Percentiles rank a stretch among this genome's conserved stretches.
Evolutionary conservation across 2,888 invertebrate species (phyloP).

Genomic region (Tinea trinotella): DNA sequence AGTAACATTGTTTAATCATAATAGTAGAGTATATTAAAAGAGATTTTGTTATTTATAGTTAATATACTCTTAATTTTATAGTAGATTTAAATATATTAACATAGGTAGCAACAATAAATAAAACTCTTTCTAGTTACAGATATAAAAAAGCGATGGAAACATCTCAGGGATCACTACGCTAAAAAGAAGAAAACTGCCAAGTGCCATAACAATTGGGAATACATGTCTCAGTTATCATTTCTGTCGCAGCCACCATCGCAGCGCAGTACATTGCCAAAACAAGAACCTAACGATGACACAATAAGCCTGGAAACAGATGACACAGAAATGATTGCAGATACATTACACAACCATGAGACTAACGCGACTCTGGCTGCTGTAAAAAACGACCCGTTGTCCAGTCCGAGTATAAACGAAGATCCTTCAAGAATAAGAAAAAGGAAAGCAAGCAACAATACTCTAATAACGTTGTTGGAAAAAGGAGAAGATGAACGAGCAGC

Average conservation of each 20-base stretch:
- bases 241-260: not conserved
- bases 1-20: too few species aligned
- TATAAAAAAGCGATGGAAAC: conserved; percentile 7
- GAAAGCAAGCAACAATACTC: not conserved
- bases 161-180: not conserved
- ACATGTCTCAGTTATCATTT: not conserved
- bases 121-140: conserved; percentile 1
- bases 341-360: not conserved
- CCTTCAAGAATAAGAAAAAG: not conserved
- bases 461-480: not conserved
- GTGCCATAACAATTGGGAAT: not conserved
- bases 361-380: too few species aligned
- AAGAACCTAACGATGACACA: not conserved
- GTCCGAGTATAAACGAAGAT: not conserved
- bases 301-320: not conserved
- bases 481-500: not conserved
- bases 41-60: too few species aligned
- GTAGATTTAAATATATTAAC: too few species aligned
- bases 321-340: not conserved
- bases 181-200: not conserved
- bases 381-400: not conserved
- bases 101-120: not conserved
- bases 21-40: too few species aligned
- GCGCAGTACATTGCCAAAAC: not conserved
- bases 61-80: too few species aligned